Evolutionary conservation across 2,888 invertebrate genomes (phyloP), one percentile per base, ranked within the genome.

Genomic region (Eurytoma adleriae): DNA sequence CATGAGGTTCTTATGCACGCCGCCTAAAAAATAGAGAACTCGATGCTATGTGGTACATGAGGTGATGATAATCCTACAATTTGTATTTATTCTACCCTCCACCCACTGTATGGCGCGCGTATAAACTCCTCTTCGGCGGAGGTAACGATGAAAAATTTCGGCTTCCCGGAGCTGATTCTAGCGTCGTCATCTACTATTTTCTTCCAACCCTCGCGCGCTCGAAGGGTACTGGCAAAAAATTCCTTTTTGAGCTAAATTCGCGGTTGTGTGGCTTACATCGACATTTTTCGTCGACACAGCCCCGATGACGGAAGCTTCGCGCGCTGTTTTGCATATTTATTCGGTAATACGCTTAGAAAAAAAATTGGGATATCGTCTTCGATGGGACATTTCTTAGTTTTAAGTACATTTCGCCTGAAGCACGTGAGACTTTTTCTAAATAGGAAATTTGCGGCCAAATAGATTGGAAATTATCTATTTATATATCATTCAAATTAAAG

Each of bases 1-100:
- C 40, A 10, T 40, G 10, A 40, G 10, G 10, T 40, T 40, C 27
- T 16, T 74, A 86, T 86, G 84, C 82, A 84, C 78, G 84, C 85
- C 86, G 85, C 86, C 86, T 85, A 84, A 87, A 86, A 88, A 87
- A 87, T 85, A 88, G 89, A 86, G 86, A 84, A 40, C 83, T 82
- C 84, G 85, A 52, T 13, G 16, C 85, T 84, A 85, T 83, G 83
- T 70, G 85, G 83, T 76, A 83, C 86, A 85, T 83, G 83, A 85
- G 88, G 85, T 86, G 85, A 85, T 85, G 87, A 88, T 90, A 90
- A 90, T 90, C 90, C 89, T 57, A 89, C 90, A 90, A 90, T 90
- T 90, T 90, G 90, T 90, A 90, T 90, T 90, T 90, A 90, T 90
- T 90, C 40, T 40, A 10, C 87, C 86, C 88, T 83, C 83, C 85